Percentiles rank a stretch among this genome's conserved stretches.
Evolutionary conservation across 2,797 vertebrate species (phyloP).

Genomic region (Poecile montanus): DNA sequence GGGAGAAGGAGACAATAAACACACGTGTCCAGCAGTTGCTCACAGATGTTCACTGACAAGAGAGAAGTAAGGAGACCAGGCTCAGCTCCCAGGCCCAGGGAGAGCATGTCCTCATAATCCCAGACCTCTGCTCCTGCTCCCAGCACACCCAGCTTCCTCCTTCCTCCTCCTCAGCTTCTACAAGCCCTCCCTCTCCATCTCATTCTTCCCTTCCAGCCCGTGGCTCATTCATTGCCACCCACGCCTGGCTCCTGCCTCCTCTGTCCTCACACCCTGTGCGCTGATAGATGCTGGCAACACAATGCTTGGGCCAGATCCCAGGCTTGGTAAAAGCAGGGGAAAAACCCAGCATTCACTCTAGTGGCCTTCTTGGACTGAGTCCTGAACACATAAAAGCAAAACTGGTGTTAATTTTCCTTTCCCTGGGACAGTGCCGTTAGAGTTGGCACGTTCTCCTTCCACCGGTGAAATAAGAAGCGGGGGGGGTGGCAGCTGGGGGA

Average conservation of each 20-base stretch:
- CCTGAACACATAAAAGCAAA: conserved; percentile 35
- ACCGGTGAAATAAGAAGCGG: not conserved
- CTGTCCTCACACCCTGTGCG: not conserved
- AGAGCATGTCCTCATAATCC: not conserved
- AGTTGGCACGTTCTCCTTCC: conserved; percentile 7
- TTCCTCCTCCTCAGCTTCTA: not conserved
- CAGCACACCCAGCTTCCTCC: not conserved
- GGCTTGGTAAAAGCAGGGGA: not conserved
- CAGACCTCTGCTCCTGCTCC: not conserved
- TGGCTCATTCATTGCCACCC: not conserved
- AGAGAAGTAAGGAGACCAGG: not conserved
- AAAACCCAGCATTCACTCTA: not conserved
- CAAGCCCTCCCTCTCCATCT: not conserved
- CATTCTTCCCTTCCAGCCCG: not conserved
- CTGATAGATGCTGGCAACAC: not conserved
- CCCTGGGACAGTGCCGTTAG: conserved; percentile 15
- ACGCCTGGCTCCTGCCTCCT: not conserved
- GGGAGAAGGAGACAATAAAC: not conserved
- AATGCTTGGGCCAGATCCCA: not conserved
- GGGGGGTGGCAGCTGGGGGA: conserved; percentile 8
- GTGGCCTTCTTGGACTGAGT: not conserved
- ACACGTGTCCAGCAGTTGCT: not conserved
- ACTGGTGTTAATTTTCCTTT: conserved; percentile 56
- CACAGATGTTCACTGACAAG: not conserved
- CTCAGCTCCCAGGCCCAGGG: not conserved